These are phyloP conservation scores for Amniataba percoides DNA, from an alignment of 2,797 vertebrate genomes.

Conservation along the genomic window DNA sequence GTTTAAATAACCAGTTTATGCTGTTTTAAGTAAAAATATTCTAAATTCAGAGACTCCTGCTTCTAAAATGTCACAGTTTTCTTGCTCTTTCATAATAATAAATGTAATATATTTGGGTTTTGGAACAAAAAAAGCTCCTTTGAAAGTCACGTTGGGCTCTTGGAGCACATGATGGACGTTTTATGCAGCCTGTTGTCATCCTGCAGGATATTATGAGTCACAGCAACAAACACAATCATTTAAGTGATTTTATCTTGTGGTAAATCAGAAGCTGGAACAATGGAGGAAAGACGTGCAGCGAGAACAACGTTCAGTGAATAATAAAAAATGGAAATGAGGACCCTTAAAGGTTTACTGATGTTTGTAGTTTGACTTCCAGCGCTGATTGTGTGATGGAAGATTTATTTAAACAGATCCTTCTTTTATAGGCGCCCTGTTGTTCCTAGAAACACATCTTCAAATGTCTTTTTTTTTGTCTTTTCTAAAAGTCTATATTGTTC, in stretches of 20 bases:
- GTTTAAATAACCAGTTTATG: neutral
- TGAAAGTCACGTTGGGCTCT: too few relatives aligned
- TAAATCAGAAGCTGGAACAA: neutral
- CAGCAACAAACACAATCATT: neutral
- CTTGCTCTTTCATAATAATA: neutral
- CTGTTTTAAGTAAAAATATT: neutral
- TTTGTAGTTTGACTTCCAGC: neutral
- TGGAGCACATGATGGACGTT: too few relatives aligned
- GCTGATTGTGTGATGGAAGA: neutral
- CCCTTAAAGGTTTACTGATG: neutral
- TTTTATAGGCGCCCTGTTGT: neutral
- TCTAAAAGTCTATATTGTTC: too few relatives aligned
- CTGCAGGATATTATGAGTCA: neutral
- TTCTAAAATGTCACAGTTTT: too few relatives aligned
- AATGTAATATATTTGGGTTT: neutral
- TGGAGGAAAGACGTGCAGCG: too few relatives aligned
- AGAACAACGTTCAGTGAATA: neutral
- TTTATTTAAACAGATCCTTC: neutral
- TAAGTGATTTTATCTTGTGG: neutral
- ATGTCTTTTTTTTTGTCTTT: neutral
- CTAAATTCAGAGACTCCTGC: neutral
- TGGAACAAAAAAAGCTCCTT: neutral
- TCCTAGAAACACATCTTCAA: neutral
- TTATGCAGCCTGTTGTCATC: neutral
- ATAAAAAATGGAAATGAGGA: neutral